phyloP scores from a whole-genome alignment of 1,140 invertebrate species.

The Aphelenchoides fujianensis region DNA sequence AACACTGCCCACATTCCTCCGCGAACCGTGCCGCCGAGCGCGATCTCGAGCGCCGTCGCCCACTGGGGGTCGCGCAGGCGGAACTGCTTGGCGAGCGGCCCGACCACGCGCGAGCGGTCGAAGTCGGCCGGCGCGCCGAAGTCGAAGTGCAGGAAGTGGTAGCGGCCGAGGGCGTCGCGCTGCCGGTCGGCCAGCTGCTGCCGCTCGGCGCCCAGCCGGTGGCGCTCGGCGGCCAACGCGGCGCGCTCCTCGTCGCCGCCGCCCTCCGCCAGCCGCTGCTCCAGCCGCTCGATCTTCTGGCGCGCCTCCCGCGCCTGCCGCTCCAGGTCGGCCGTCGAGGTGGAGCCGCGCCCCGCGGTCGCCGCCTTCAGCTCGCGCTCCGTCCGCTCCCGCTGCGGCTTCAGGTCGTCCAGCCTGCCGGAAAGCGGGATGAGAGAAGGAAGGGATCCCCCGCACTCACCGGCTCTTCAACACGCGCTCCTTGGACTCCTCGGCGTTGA shows the following conservation, averaged over 20 bases:
- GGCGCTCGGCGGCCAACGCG: background rate
- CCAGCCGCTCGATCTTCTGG: background rate
- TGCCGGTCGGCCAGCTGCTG: background rate
- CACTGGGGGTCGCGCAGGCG: constrained; percentile 72
- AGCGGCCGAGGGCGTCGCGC: background rate
- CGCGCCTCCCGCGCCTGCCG: background rate
- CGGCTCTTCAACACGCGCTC: too few relatives aligned
- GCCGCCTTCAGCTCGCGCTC: background rate
- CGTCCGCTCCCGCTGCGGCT: background rate
- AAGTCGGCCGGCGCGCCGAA: constrained; percentile 68
- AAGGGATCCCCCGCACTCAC: background rate
- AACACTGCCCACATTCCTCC: background rate
- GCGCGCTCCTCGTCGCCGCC: background rate
- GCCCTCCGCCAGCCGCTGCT: background rate
- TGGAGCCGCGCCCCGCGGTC: background rate
- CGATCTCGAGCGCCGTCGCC: constrained; percentile 71
- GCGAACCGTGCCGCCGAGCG: constrained; percentile 35
- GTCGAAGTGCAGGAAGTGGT: constrained; percentile 61
- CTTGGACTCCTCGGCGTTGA: background rate
- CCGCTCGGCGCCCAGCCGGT: background rate
- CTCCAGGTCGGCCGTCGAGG: background rate
- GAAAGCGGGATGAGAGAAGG: background rate
- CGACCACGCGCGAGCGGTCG: constrained; percentile 73
- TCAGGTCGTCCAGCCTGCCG: constrained; percentile 1
- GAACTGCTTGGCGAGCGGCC: constrained; percentile 76